Conservation (phyloP, 2,113 vertebrate species). For the Ameiurus melas region DNA sequence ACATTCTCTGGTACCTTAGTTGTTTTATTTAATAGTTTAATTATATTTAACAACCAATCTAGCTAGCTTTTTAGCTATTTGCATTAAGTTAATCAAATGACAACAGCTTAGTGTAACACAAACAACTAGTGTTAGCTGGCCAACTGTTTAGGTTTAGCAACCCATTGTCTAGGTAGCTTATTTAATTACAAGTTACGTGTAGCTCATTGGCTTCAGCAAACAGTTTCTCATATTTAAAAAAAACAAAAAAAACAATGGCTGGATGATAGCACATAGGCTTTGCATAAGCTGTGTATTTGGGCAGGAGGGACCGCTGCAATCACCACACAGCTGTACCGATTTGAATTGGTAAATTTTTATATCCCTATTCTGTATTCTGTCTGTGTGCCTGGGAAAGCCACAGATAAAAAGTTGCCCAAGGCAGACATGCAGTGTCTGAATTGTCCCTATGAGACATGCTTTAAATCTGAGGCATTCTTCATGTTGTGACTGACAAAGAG, state of each 20-base stretch:
- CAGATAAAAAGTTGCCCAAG: neutral
- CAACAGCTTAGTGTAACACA: neutral
- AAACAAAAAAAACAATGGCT: neutral
- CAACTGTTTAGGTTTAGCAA: neutral
- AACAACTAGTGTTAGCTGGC: neutral
- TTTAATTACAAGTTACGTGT: neutral
- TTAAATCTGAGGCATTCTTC: conserved; percentile 1
- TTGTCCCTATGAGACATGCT: neutral
- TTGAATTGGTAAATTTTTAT: neutral
- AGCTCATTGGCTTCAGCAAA: neutral
- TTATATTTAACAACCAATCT: neutral
- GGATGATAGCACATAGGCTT: neutral
- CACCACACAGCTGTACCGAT: neutral
- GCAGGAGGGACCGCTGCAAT: neutral
- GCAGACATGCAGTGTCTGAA: neutral
- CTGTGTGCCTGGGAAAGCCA: neutral
- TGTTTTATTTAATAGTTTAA: neutral
- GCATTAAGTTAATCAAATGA: neutral
- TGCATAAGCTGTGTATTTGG: neutral
- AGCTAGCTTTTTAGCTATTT: neutral
- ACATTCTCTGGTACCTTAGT: neutral
- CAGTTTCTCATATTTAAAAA: neutral
- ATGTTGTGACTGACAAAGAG: neutral
- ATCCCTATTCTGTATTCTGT: neutral
- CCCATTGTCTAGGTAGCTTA: neutral